Conservation (phyloP, 2,113 vertebrate genomes). For the Phrynosoma platyrhinos region DNA sequence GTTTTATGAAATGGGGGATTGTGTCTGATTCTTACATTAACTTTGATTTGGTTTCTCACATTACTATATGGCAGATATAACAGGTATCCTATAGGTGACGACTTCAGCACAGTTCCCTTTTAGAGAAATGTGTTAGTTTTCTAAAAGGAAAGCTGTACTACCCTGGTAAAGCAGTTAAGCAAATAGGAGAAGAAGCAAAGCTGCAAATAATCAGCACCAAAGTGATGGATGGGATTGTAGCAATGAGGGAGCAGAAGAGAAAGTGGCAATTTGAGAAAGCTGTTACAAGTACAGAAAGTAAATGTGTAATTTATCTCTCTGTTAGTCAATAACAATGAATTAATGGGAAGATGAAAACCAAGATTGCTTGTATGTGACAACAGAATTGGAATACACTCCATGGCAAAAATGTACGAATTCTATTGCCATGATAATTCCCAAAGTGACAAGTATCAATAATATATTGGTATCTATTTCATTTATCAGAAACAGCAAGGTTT, state of each 20-base stretch:
- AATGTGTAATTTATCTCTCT: slow-evolving; percentile 15
- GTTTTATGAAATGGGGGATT: neutral
- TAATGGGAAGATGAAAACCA: slow-evolving; percentile 8
- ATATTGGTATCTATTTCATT: neutral
- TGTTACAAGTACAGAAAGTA: slow-evolving; percentile 46
- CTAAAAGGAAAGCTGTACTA: slow-evolving; percentile 31
- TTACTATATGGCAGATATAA: neutral
- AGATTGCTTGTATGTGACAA: slow-evolving; percentile 34
- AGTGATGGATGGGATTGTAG: slow-evolving; percentile 43
- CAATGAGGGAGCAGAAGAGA: slow-evolving; percentile 38
- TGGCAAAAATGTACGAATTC: neutral
- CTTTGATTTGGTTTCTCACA: neutral
- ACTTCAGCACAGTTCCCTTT: neutral
- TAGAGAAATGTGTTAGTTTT: neutral
- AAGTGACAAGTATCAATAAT: neutral
- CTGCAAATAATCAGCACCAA: slow-evolving; percentile 15
- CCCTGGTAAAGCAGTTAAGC: slow-evolving; percentile 45
- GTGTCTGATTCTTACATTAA: neutral
- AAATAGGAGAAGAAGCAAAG: neutral
- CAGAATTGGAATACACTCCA: neutral
- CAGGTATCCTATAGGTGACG: neutral
- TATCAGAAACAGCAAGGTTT: neutral
- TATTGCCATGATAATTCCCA: neutral
- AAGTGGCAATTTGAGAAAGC: slow-evolving; percentile 41
- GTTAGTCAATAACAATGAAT: slow-evolving; percentile 52